These are phyloP conservation scores for Oxyruncus cristatus DNA, from an alignment of 2,113 vertebrate species.

Conservation along the genomic window DNA sequence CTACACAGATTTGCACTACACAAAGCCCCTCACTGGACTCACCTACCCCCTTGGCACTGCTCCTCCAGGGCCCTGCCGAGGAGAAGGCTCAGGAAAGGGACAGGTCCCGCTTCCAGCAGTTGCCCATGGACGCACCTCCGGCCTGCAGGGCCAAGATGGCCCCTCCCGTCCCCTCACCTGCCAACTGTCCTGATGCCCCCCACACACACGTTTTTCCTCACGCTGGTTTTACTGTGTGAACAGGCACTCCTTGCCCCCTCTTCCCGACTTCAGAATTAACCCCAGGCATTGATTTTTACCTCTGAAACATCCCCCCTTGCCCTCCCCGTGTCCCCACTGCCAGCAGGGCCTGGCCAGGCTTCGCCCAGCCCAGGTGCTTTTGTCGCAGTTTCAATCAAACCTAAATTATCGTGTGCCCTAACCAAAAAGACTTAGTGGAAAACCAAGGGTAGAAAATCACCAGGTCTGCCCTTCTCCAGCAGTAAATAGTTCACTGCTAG, in stretches of 20 bases:
- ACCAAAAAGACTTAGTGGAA: neutral
- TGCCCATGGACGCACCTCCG: fast-evolving
- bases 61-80: neutral
- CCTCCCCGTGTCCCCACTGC: neutral
- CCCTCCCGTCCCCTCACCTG: fast-evolving
- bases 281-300: neutral
- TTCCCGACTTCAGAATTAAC: neutral
- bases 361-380: neutral
- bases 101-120: fast-evolving
- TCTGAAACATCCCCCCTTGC: neutral
- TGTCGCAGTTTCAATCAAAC: neutral
- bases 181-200: fast-evolving
- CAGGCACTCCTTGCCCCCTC: fast-evolving
- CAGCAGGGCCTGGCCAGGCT: neutral
- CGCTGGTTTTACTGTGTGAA: fast-evolving
- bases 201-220: neutral
- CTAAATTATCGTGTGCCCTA: neutral
- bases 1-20: neutral
- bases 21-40: neutral
- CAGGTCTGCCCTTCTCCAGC: neutral
- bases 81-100: neutral
- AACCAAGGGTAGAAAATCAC: neutral
- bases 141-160: neutral
- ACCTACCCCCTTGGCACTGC: neutral
- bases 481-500: neutral